Evolutionary conservation across 2,113 vertebrate genomes (phyloP), one percentile per base, ranked within the genome.

Genomic region (Aldabrachelys gigantea): DNA sequence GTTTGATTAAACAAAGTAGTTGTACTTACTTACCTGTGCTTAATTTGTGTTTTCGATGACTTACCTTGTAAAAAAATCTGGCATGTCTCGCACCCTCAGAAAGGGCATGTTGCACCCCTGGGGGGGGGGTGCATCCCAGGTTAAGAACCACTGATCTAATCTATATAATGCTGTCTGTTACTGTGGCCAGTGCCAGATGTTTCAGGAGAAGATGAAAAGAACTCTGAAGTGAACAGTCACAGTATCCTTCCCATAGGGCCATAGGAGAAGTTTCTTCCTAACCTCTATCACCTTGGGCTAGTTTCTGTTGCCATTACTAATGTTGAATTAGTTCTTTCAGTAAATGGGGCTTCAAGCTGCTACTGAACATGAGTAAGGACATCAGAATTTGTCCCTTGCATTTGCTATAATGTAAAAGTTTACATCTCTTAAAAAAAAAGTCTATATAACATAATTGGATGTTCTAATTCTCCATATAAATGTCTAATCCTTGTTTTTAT

Each of bases 401-500:
- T 80, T 83, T 80, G 54, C 54, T 12, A 2, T 72, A 72, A 87
- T 81, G 78, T 80, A 62, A 82, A 52, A 53, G 27, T 17, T 41
- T 41, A 17, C 13, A n/a, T 29, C 6, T 53, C 17, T 91, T 88
- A 50, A 54, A 95, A 91, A 91, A 38, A 76, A 83, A 92, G 35
- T 69, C 27, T 44, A 87, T 80, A 49, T 79, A 94, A 84, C 85
- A 69, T 76, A 94, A 92, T 93, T 92, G 84, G 50, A 72, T 84
- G 19, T 69, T 65, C 22, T 80, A 72, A 81, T 83, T 92, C 88
- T 85, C 94, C 95, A 95, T 90, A 11, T 95, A 78, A 88, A n/a
- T 83, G 72, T 96, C 91, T 96, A 76, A 82, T 89, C 83, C 92
- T 85, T 52, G 44, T n/a, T 79, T 93, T 95, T 96, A 91, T 97